A percentile compares a stretch with the other conserved stretches of the same genome.
Evolutionary conservation across 1,140 invertebrate species (phyloP).

Genomic region (Lineus longissimus): DNA sequence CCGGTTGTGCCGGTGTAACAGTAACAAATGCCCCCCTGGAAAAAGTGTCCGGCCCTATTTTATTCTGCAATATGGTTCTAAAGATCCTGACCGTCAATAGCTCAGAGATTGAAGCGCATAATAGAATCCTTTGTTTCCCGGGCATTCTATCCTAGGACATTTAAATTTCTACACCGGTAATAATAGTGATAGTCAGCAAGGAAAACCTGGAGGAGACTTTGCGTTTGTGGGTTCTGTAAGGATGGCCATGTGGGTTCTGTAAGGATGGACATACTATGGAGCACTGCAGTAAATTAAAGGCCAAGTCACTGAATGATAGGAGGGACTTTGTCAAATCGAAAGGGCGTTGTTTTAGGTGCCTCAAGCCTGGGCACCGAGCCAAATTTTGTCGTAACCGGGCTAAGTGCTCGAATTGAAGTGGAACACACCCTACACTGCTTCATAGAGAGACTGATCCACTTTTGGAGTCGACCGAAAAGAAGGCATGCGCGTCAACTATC

Average conservation of each 20-base stretch:
- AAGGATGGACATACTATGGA: not conserved
- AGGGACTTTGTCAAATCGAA: not conserved
- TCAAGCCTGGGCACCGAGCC: slow-evolving; percentile 15
- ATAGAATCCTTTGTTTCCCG: too few species aligned
- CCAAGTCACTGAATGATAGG: not conserved
- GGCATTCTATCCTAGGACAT: too few species aligned
- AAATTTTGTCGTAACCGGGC: slow-evolving; percentile 7
- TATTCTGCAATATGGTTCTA: too few species aligned
- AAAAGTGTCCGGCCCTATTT: too few species aligned
- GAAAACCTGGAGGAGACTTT: not conserved
- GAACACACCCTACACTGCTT: not conserved
- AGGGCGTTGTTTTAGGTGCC: slow-evolving; percentile 18
- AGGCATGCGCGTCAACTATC: too few species aligned
- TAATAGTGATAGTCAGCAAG: not conserved
- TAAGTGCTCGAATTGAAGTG: slow-evolving; percentile 10
- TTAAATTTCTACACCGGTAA: too few species aligned
- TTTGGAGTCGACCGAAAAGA: too few species aligned
- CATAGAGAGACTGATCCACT: not conserved
- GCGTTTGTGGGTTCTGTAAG: too few species aligned
- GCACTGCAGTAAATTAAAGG: not conserved
- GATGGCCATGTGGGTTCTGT: not conserved
- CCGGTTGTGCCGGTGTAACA: not conserved
- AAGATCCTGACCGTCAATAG: too few species aligned
- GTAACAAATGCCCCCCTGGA: too few species aligned
- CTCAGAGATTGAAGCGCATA: too few species aligned